Conservation (phyloP, 2,113 vertebrate species). For the Irena cyanogastra region DNA sequence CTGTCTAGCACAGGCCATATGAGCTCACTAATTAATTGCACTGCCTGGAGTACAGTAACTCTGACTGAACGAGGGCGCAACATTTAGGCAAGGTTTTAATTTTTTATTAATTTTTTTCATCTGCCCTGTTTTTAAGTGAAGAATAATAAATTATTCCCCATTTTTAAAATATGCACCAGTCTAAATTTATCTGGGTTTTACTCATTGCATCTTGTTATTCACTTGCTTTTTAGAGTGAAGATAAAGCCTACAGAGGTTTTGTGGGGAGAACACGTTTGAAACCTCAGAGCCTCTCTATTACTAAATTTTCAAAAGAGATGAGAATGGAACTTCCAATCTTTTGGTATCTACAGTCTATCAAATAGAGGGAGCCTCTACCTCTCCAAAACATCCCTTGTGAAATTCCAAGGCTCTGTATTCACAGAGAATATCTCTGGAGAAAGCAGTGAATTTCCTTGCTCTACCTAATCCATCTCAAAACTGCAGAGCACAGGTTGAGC, state of each 20-base stretch:
- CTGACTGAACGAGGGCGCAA: not conserved
- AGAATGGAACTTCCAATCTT: not conserved
- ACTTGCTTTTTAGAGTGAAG: not conserved
- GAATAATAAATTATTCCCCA: not conserved
- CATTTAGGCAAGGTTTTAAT: not conserved
- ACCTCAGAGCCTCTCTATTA: not conserved
- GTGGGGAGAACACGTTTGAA: not conserved
- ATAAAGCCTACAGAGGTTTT: not conserved
- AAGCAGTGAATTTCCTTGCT: not conserved
- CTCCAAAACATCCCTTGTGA: not conserved
- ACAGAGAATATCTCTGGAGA: not conserved
- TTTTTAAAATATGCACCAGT: not conserved
- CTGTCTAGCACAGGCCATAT: not conserved
- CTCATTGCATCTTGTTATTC: not conserved
- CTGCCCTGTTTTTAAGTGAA: not conserved
- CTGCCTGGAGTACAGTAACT: not conserved
- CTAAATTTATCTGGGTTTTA: not conserved
- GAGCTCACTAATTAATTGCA: slow-evolving; percentile 46
- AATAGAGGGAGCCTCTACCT: not conserved
- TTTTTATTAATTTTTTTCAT: not conserved
- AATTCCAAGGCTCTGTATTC: not conserved
- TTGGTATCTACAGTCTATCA: not conserved
- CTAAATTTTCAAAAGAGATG: not conserved
- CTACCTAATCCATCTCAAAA: not conserved
- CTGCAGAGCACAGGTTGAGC: not conserved